Base-by-base conservation (phyloP, 2,888 invertebrate species). In the Emmelina monodactyla region DNA sequence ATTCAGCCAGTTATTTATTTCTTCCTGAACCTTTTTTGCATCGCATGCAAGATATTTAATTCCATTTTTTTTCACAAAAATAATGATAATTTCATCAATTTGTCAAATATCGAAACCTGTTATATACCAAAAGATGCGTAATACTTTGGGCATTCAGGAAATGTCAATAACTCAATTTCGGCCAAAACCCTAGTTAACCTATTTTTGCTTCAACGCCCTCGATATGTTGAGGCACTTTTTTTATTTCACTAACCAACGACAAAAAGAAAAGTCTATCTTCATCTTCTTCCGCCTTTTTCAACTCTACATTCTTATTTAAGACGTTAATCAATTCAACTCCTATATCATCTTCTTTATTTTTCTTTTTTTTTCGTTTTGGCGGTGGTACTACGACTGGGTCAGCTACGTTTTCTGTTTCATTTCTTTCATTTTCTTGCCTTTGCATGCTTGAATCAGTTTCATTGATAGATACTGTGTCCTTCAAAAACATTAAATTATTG, bases 201-300 rank as follows among this genome's bases (percentile, higher is more conserved):
- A n/a, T n/a, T n/a, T n/a, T n/a, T n/a, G n/a, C n/a, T n/a, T n/a
- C n/a, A n/a, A n/a, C n/a, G n/a, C n/a, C n/a, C n/a, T n/a, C n/a
- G n/a, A n/a, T n/a, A 42, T 42, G 35, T 34, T 43, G 39, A 37
- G 40, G 37, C 32, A 41, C 35, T 33, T 39, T 43, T 37, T 41
- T 37, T 36, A 41, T 39, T 39, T 38, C 37, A 38, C 38, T 41
- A 37, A 39, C 37, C 40, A 39, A 43, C 33, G 37, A 39, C 39
- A 41, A 38, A 36, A 43, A 39, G 38, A 43, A 42, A 37, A 7
- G 25, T 25, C 25, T 25, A 25, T 25, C 25, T 25, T 25, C 25
- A 25, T 25, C 35, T 22, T 25, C 31, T 25, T 35, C 31, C 28
- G 22, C 28, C 35, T 37, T 35, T 37, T 39, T 39, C 14, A 36